Evolutionary conservation across 2,113 vertebrate species (phyloP).

Genomic region (Sylvilagus bachmani): DNA sequence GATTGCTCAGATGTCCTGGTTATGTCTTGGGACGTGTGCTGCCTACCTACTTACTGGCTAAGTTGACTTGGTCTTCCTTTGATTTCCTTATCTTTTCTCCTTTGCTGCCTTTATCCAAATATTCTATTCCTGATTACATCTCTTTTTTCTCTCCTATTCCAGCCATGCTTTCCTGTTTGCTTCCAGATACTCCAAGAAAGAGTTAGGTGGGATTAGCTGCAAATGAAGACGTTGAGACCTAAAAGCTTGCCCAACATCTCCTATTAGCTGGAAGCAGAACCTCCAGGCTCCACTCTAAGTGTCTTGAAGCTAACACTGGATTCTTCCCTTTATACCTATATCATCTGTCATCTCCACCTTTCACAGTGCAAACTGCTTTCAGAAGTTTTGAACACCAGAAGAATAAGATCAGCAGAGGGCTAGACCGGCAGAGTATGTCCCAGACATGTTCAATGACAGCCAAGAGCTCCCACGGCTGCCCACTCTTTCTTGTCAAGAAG

Average conservation of each 20-base stretch:
- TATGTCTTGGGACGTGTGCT: background rate
- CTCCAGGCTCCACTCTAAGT: background rate
- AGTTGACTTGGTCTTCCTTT: background rate
- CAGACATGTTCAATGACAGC: background rate
- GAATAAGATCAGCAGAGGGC: background rate
- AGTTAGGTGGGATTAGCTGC: background rate
- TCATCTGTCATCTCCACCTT: background rate
- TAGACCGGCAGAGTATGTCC: background rate
- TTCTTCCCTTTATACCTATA: background rate
- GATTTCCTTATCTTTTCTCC: background rate
- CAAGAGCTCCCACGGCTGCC: background rate
- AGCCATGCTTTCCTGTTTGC: background rate
- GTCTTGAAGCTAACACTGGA: background rate
- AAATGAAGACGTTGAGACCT: slow-evolving; percentile 8
- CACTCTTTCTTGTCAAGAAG: background rate
- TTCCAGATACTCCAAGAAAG: background rate
- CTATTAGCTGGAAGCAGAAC: background rate
- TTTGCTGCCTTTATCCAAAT: background rate
- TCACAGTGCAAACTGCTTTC: background rate
- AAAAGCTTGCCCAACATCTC: background rate
- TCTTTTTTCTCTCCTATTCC: background rate
- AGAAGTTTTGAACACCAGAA: background rate
- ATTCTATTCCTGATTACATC: background rate
- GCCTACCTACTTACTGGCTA: background rate
- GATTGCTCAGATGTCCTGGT: background rate